These are phyloP conservation scores for Squalus acanthias DNA, from an alignment of 2,797 vertebrate genomes.

Conservation along the genomic window DNA sequence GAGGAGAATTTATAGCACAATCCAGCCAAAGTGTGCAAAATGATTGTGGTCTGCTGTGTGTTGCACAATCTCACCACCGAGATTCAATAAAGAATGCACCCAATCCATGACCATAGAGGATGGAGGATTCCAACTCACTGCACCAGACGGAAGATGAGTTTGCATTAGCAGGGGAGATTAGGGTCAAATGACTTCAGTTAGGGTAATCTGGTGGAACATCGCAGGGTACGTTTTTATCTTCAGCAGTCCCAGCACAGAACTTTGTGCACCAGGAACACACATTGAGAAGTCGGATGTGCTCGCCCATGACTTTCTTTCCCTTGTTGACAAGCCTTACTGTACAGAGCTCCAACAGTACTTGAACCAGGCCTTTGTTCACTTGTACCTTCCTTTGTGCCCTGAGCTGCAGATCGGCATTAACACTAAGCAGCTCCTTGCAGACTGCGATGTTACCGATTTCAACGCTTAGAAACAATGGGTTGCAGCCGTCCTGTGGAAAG, in stretches of 20 bases:
- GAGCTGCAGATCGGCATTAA: conserved; percentile 49
- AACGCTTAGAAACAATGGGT: conserved; percentile 50
- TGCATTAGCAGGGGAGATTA: neutral
- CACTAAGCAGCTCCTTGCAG: conserved; percentile 52
- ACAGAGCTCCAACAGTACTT: neutral
- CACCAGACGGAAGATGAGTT: neutral
- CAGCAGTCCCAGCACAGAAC: neutral
- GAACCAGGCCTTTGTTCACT: too few relatives aligned
- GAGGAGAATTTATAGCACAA: neutral
- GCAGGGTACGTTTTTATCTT: neutral
- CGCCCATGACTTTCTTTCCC: neutral
- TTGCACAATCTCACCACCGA: neutral
- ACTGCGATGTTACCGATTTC: conserved; percentile 51
- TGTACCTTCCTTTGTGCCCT: conserved; percentile 48
- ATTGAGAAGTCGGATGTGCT: neutral
- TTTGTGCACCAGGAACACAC: neutral
- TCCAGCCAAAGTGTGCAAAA: neutral
- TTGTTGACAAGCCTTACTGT: neutral
- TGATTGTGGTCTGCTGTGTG: neutral
- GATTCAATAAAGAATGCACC: neutral
- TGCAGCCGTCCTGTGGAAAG: conserved; percentile 50
- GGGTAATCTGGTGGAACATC: neutral
- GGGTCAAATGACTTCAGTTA: neutral
- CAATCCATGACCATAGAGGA: neutral
- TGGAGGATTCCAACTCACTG: neutral